A percentile compares a stretch with the other conserved stretches of the same genome.
Conservation (phyloP, 1,140 invertebrate species). For the Drosophila sp. region DNA sequence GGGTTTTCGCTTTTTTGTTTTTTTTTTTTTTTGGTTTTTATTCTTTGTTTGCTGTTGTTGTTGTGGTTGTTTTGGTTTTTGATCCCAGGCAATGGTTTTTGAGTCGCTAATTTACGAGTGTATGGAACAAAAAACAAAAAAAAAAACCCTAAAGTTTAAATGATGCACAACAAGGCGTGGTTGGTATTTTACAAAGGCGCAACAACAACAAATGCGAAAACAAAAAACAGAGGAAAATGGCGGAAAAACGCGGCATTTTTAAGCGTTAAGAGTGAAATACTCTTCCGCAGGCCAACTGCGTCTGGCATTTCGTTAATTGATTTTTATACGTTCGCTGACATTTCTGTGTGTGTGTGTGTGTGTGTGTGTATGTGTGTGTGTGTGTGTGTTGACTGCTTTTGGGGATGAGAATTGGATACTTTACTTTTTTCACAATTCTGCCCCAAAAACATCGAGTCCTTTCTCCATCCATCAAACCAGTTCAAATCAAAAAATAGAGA, state of each 20-base stretch:
- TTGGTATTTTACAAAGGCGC: constrained; percentile 18
- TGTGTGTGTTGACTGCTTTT: background rate
- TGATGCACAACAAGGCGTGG: constrained; percentile 13
- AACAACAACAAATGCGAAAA: background rate
- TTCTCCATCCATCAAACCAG: too few species aligned
- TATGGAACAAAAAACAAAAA: background rate
- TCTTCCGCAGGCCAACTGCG: constrained; percentile 24
- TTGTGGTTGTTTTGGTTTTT: constrained; percentile 7
- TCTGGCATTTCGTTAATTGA: constrained; percentile 29
- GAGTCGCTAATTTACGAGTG: constrained; percentile 23
- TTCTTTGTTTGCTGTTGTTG: background rate
- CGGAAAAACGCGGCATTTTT: constrained; percentile 15
- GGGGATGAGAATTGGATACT: background rate
- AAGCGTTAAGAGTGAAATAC: constrained; percentile 24
- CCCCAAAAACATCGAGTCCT: background rate
- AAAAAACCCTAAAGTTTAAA: constrained; percentile 9
- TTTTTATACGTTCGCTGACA: constrained; percentile 23
- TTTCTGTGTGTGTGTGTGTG: constrained; percentile 10
- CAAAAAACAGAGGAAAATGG: background rate
- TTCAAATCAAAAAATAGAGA: too few species aligned
- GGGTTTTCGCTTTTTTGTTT: background rate
- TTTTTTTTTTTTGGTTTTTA: background rate
- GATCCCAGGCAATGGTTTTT: constrained; percentile 19
- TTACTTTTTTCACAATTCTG: background rate
- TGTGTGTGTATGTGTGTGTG: constrained; percentile 7